These are phyloP conservation scores for Cheirogaleus medius DNA, from an alignment of 2,113 vertebrate species.

Conservation along the genomic window DNA sequence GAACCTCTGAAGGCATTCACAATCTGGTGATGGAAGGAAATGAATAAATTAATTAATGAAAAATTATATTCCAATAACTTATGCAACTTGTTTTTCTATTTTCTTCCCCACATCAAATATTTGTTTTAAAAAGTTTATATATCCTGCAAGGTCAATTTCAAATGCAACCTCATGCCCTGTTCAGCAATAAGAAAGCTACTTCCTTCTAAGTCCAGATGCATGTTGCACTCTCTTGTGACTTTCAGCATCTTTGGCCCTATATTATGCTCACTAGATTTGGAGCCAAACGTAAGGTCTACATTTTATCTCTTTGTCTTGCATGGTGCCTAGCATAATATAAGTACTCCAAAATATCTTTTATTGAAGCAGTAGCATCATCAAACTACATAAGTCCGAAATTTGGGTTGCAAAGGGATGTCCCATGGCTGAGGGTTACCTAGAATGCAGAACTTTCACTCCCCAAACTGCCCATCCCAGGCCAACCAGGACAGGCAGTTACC, in stretches of 20 bases:
- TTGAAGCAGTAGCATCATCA: not conserved
- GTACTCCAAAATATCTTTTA: not conserved
- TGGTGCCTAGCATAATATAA: not conserved
- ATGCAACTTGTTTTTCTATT: not conserved
- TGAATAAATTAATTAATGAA: not conserved
- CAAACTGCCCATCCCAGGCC: not conserved
- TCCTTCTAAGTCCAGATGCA: not conserved
- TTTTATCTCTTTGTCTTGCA: not conserved
- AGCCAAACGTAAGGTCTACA: not conserved
- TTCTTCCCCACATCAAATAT: not conserved
- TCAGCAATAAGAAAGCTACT: not conserved
- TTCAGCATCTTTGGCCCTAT: no score
- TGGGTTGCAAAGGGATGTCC: no score
- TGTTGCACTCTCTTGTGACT: fast-evolving
- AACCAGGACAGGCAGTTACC: not conserved
- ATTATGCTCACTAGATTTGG: not conserved
- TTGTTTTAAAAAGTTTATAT: not conserved
- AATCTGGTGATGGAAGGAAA: not conserved
- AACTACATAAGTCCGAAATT: not conserved
- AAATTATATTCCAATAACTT: not conserved
- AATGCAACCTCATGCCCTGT: not conserved
- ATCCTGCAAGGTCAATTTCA: not conserved
- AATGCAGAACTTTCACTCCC: not conserved
- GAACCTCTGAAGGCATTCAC: not conserved
- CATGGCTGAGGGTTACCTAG: fast-evolving